Evolutionary conservation across 2,888 invertebrate species (phyloP), one percentile per base, ranked within the genome.

Genomic region (Taphrorychus bicolor): DNA sequence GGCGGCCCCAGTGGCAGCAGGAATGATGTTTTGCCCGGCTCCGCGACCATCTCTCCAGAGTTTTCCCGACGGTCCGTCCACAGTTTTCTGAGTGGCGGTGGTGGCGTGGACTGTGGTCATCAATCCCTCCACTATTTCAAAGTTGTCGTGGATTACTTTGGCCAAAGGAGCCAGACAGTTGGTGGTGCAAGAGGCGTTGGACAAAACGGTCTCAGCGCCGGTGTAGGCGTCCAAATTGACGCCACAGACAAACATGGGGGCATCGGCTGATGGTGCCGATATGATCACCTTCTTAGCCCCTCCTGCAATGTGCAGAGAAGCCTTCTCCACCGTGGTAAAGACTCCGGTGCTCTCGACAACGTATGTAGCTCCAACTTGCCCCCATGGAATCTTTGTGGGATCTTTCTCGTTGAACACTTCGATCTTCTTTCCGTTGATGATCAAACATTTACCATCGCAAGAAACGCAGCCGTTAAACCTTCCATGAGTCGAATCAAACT

Each of bases 91-190:
- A 45, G 97, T 97, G 71, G 97, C 97, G 51, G 98, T 98, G 74
- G 91, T 91, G 17, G 98, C 96, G 82, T 98, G 98, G 2, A 98
- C 94, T 70, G 94, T 97, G 73, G 98, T 98, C 97, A 98, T 97
- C 59, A 97, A 85, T 0, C 89, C 92, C 75, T 92, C 91, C 3
- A 84, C 81, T 42, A 94, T 87, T 11, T 89, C 90, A 75, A 87
- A 94, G 57, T 79, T 78, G 7, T 92, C 90, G 74, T 93, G 86
- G 75, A 94, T 84, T 5, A 94, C 86, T 81, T 93, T 93, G 24
- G 91, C 88, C 18, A 94, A 84, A 0, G 93, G 93, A 41, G 94
- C 93, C 73, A 93, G 82, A 78, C 93, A 94, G 81, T 94, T 94
- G 56, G 94, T 89, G 2, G 94, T 94, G 81, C 94, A 94, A 3